These are phyloP conservation scores for Mobula birostris DNA, from an alignment of 2,113 vertebrate genomes.

Conservation along the genomic window DNA sequence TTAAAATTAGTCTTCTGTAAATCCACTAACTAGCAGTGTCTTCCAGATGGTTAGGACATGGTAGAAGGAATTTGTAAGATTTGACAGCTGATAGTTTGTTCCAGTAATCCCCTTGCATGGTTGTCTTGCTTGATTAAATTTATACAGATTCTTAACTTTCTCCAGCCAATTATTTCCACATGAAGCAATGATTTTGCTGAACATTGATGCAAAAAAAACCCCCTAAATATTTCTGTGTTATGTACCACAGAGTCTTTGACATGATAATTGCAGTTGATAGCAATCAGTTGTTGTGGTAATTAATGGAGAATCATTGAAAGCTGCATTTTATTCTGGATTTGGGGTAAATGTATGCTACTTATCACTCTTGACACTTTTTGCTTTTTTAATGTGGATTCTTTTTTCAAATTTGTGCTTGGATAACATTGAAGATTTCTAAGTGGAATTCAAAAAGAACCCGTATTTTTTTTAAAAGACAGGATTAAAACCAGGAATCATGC, in stretches of 20 bases:
- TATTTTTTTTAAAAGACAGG: neutral
- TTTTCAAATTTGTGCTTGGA: neutral
- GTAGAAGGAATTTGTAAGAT: neutral
- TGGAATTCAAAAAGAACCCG: neutral
- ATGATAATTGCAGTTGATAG: neutral
- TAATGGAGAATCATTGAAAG: neutral
- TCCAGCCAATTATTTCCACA: neutral
- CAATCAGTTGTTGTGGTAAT: neutral
- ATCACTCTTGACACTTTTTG: neutral
- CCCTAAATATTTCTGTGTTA: neutral
- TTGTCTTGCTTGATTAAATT: constrained; percentile 9
- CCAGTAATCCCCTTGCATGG: neutral
- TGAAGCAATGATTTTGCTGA: neutral
- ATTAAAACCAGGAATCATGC: neutral
- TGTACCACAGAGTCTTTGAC: neutral
- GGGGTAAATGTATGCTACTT: neutral
- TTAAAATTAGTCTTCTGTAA: neutral
- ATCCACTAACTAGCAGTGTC: neutral
- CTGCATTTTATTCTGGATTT: neutral
- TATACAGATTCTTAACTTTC: neutral
- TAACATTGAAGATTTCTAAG: neutral
- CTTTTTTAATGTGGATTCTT: neutral
- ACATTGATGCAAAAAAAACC: neutral
- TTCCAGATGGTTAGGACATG: constrained; percentile 4
- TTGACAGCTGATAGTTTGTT: constrained; percentile 31